These are phyloP conservation scores for Drosophila triauraria DNA, from an alignment of 1,140 invertebrate species.

Conservation along the genomic window DNA sequence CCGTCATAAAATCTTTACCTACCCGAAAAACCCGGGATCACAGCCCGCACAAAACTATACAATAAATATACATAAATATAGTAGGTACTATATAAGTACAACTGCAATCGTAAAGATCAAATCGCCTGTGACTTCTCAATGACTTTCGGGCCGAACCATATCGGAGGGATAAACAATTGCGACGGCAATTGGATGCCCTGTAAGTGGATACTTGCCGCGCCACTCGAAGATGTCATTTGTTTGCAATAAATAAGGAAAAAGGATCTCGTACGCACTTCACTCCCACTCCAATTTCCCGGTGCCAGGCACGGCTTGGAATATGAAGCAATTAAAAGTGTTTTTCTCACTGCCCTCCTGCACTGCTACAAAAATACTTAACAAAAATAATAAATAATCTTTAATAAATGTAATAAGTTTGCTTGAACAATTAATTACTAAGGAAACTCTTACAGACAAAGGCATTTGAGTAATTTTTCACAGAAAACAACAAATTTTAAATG, in stretches of 20 bases:
- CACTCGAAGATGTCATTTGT: slow-evolving; percentile 72
- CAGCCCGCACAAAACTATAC: slow-evolving; percentile 17
- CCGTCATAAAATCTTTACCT: slow-evolving; percentile 3
- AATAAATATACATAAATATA: slow-evolving; percentile 9
- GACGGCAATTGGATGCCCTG: slow-evolving; percentile 43
- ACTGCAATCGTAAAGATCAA: slow-evolving; percentile 31
- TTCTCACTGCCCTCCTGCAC: slow-evolving; percentile 3
- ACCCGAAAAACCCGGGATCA: not conserved
- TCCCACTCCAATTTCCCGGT: slow-evolving; percentile 11
- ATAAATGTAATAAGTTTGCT: too few relatives aligned
- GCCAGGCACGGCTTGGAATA: slow-evolving; percentile 43
- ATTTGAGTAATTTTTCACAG: too few relatives aligned
- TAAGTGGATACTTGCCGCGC: slow-evolving; percentile 67
- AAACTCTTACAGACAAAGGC: too few relatives aligned
- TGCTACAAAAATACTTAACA: too few relatives aligned
- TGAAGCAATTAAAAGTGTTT: slow-evolving; percentile 71
- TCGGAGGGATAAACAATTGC: slow-evolving; percentile 16
- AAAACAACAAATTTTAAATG: too few relatives aligned
- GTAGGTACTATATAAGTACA: slow-evolving; percentile 10
- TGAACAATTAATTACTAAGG: too few relatives aligned
- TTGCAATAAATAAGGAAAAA: slow-evolving; percentile 71
- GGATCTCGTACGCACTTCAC: slow-evolving; percentile 33
- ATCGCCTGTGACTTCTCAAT: slow-evolving; percentile 57
- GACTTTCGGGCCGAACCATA: slow-evolving; percentile 14
- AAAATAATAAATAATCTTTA: too few relatives aligned